Base-by-base conservation (phyloP, 2,888 invertebrate genomes). In the Melieria crassipennis region DNA sequence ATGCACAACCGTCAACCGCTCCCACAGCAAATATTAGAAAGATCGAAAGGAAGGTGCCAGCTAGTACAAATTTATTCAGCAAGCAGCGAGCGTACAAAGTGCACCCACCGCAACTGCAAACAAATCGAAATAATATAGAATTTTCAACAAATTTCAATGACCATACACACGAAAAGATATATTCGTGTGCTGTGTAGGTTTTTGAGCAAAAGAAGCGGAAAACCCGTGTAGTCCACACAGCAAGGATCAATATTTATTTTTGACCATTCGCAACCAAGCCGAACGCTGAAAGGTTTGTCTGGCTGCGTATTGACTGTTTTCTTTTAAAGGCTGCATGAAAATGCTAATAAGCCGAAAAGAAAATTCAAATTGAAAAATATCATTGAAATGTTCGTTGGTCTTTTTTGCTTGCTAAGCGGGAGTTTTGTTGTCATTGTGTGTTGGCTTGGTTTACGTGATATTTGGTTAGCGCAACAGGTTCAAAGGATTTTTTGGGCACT, bases 91-190 rank as follows among this genome's bases (percentile, higher is more conserved):
- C 30, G 30, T 10, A 48, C 56, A 45, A 46, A 47, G 48, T 63
- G 79, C 81, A 79, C 79, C 78, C 78, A 81, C 79, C 78, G 75
- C 78, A 80, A 77, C 76, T 77, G 75, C 79, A 80, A 79, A 79
- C 79, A 78, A 74, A 79, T 75, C 76, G 75, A 65, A 69, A 70
- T 56, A n/a, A n/a, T n/a, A n/a, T n/a, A 72, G 72, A 69, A 48
- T 66, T 30, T 30, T 30, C 30, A 65, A 71, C 64, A 71, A 69
- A 46, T 43, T 13, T 47, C 65, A 71, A 67, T 66, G 67, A 70
- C 60, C 55, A 62, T 10, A 50, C 13, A 7, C 16, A 7, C 50
- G n/a, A 42, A 50, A 42, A 52, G 6, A 48, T 43, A 63, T 13
- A 50, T 16, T 5, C 5, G 16, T 50, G 42, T 7, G 42, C 13